Base-by-base conservation (phyloP, 2,797 vertebrate genomes). In the Manis pentadactyla region DNA sequence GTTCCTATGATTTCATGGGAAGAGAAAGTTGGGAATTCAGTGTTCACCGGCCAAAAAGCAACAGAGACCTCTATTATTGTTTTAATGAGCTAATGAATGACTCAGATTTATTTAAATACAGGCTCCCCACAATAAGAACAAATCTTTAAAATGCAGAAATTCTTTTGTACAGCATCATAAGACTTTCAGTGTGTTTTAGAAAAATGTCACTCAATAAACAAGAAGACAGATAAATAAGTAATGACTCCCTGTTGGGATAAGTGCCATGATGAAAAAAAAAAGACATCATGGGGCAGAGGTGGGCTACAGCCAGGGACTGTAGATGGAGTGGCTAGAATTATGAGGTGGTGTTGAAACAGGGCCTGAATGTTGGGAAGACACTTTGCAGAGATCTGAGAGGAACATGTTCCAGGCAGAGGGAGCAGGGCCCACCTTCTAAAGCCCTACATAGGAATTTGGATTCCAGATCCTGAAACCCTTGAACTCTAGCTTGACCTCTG, bases 101-200 rank as follows among this genome's bases (percentile, higher is more conserved):
- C 63, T 92, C 64, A 79, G 51, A 89, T 77, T 61, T 68, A 89
- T 79, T 93, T 79, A 90, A 95, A 74, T 74, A 57, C 15, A 64
- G 51, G 11, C 31, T 83, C 93, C n/a, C 18, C 64, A 49, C 6
- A 2, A 2, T 63, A 83, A 31, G 46, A 69, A 93, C 69, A 74
- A 90, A 82, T 73, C 46, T 31, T 73, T 74, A 51, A 85, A 81
- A 83, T 57, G 53, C 37, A 63, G 51, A 21, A 19, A 8, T 81
- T 75, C 66, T 90, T 96, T 66, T 75, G 7, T 63, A 17, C 63
- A 34, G 37, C 51, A 57, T 73, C 77, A 19, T 87, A 17, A 11
- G 57, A 63, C 63, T 10, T 85, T 6, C 5, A 11, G 3, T 39
- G 1, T 88, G 37, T 90, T 23, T 93, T 64, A 78, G 86, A 66